A percentile compares a stretch with the other conserved stretches of the same genome.
phyloP scores from a whole-genome alignment of 1,140 invertebrate species.

The Cyphomyrmex costatus region DNA sequence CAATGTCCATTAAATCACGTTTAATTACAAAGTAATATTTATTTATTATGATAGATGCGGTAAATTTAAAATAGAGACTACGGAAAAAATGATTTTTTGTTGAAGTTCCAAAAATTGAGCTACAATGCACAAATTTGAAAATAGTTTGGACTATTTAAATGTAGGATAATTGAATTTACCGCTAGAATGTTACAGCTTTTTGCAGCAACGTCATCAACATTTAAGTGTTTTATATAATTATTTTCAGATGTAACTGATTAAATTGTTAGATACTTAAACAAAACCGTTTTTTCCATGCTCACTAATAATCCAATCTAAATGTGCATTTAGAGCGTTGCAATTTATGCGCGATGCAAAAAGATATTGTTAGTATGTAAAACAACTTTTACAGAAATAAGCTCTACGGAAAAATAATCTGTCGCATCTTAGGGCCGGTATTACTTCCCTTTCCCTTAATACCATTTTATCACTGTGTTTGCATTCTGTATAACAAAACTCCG shows the following conservation, averaged over 20 bases:
- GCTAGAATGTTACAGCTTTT: too few species aligned
- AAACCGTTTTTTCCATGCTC: too few species aligned
- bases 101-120: too few species aligned
- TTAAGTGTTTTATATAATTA: too few species aligned
- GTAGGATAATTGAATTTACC: too few species aligned
- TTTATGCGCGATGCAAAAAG: not conserved
- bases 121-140: too few species aligned
- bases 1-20: not conserved
- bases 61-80: not conserved
- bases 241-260: too few species aligned
- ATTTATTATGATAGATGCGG: not conserved
- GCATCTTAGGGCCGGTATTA: not conserved
- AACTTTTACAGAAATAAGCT: not conserved
- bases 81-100: too few species aligned
- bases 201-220: too few species aligned
- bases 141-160: too few species aligned
- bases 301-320: not conserved
- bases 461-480: slow-evolving; percentile 26
- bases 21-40: not conserved
- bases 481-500: not conserved
- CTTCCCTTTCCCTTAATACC: slow-evolving; percentile 29
- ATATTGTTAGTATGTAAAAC: slow-evolving; percentile 1
- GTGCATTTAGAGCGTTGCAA: not conserved
- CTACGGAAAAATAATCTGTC: slow-evolving; percentile 14
- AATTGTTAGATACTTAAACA: too few species aligned